Evolutionary conservation across 2,888 invertebrate species (phyloP).

Genomic region (Deilephila porcellus): DNA sequence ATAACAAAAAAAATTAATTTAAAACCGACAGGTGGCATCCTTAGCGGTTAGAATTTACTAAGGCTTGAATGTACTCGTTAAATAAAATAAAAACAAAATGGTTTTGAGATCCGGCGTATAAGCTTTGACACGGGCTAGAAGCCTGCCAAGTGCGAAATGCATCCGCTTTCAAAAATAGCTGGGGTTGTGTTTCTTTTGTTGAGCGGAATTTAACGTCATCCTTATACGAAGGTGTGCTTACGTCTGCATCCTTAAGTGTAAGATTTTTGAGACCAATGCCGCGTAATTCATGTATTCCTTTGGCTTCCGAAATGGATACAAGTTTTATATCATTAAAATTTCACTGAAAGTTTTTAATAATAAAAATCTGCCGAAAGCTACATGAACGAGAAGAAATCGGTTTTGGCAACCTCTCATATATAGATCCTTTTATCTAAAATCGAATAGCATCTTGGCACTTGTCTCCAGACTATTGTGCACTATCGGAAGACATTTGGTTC

Average conservation of each 20-base stretch:
- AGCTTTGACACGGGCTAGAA: background rate
- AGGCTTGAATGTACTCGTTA: background rate
- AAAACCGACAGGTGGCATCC: background rate
- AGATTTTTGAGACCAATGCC: no score
- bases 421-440: background rate
- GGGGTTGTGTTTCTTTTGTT: background rate
- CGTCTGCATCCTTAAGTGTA: no score
- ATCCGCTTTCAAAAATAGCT: slow-evolving; percentile 2
- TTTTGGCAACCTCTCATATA: no score
- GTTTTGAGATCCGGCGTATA: background rate
- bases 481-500: background rate
- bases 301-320: no score
- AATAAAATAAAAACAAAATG: background rate
- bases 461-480: background rate
- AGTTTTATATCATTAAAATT: no score
- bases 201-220: background rate
- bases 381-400: no score
- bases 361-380: no score
- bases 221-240: no score
- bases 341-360: no score
- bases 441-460: background rate
- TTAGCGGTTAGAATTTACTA: background rate
- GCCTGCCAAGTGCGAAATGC: background rate
- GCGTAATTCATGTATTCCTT: no score
- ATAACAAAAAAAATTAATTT: background rate